Percentiles rank a stretch among this genome's conserved stretches.
phyloP scores from a whole-genome alignment of 1,140 invertebrate genomes.

The Pseudobourletiella spinata region DNA sequence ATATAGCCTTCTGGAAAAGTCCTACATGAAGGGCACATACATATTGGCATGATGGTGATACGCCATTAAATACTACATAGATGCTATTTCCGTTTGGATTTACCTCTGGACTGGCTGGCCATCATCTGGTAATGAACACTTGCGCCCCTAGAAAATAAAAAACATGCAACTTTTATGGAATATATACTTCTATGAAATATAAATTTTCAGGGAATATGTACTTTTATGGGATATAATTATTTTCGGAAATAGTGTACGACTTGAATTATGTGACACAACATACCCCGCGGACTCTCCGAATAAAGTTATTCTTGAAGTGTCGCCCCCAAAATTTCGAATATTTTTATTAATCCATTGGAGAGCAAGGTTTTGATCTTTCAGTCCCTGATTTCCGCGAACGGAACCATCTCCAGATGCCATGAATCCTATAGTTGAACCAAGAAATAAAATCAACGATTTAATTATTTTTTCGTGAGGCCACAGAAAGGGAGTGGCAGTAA shows the following conservation, averaged over 20 bases:
- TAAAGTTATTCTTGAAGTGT: slow-evolving; percentile 27
- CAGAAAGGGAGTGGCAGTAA: background rate
- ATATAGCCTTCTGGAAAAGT: slow-evolving; percentile 16
- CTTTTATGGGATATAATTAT: slow-evolving; percentile 42
- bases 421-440: slow-evolving; percentile 34
- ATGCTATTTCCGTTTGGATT: too few relatives aligned
- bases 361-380: too few relatives aligned
- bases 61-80: background rate
- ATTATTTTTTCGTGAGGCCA: background rate
- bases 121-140: slow-evolving; percentile 34
- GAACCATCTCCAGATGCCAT: slow-evolving; percentile 9
- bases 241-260: slow-evolving; percentile 44
- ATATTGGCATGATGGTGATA: background rate
- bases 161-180: background rate
- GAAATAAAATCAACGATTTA: background rate
- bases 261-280: background rate
- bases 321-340: slow-evolving; percentile 40
- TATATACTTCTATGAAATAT: background rate
- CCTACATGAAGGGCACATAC: background rate
- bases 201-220: background rate
- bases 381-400: slow-evolving; percentile 32
- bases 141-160: slow-evolving; percentile 38
- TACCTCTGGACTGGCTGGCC: slow-evolving; percentile 31
- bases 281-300: slow-evolving; percentile 5
- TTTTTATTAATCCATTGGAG: slow-evolving; percentile 45